Evolutionary conservation across 2,888 invertebrate genomes (phyloP), one percentile per base, ranked within the genome.

Genomic region (Lasioglossum pauxillum): DNA sequence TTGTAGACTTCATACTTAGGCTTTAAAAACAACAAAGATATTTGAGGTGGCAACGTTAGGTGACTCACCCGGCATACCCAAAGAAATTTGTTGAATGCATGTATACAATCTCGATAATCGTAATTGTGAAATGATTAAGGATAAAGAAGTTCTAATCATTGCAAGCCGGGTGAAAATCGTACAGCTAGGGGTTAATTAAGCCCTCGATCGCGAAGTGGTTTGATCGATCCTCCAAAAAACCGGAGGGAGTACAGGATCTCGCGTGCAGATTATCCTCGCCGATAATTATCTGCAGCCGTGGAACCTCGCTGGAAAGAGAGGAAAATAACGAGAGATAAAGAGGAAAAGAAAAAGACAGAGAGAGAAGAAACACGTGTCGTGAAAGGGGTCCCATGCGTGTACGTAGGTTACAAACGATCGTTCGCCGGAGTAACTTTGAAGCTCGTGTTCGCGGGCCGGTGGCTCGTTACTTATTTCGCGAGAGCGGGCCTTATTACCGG

Each of bases 341-440:
- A 31, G 60, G 27, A 27, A 57, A 12, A 27, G 10, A n/a, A 5
- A 57, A 4, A 60, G 60, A 27, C 16, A 14, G 60, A 69, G 23
- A 27, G 77, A 72, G 78, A 76, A 82, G 88, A 73, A 88, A 74
- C 82, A 78, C 78, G 82, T 80, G 83, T 84, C 88, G 81, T 80
- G 90, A 90, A 90, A 87, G 83, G 82, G 74, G 80, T 69, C 71
- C 60, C 79, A 76, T 87, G 87, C 87, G 88, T 90, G 88, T 87
- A 84, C 80, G 74, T 38, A 31, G 53, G 87, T 90, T 90, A 90
- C 87, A 82, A 90, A 90, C 81, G 90, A 71, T 87, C 90, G 86
- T 85, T 85, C 83, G 72, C 71, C 78, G 82, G 74, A 84, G 86
- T 90, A 90, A 90, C 84, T 90, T 90, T 90, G 85, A 85, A 90